Evolutionary conservation across 2,113 vertebrate species (phyloP).

Genomic region (Callaeas wilsoni): DNA sequence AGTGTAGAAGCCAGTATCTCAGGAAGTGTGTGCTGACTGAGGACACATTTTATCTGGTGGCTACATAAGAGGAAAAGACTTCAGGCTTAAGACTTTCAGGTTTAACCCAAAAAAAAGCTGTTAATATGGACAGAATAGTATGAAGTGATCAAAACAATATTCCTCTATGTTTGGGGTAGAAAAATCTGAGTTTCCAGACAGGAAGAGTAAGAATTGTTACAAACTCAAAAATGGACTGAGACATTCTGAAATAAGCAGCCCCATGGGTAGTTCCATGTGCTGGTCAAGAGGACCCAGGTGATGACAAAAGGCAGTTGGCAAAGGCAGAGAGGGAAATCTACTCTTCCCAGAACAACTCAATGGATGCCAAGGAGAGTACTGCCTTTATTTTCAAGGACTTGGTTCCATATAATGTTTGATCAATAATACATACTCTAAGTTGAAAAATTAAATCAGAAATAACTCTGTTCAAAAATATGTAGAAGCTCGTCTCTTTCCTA

Average conservation of each 20-base stretch:
- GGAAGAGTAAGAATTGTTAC: not conserved
- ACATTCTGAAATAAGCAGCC: not conserved
- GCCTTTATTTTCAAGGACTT: not conserved
- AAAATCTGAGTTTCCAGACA: not conserved
- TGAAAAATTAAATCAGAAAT: not conserved
- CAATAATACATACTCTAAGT: not conserved
- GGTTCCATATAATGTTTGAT: not conserved
- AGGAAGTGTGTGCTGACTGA: not conserved
- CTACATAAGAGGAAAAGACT: not conserved
- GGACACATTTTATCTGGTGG: not conserved
- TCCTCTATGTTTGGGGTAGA: not conserved
- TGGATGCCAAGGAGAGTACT: not conserved
- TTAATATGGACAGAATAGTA: not conserved
- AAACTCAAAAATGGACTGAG: not conserved
- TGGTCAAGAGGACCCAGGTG: not conserved
- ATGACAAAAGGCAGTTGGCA: not conserved
- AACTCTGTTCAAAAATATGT: not conserved
- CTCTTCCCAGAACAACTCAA: not conserved
- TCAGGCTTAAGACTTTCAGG: no score
- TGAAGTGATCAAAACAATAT: not conserved
- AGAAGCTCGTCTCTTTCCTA: not conserved
- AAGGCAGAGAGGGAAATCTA: not conserved
- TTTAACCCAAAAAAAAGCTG: not conserved
- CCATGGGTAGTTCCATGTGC: not conserved
- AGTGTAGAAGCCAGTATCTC: not conserved